Percentiles rank a stretch among this genome's conserved stretches.
These are phyloP conservation scores for Sinodicranocentrus sp. DNA, from an alignment of 2,888 invertebrate genomes.

Conservation along the genomic window DNA sequence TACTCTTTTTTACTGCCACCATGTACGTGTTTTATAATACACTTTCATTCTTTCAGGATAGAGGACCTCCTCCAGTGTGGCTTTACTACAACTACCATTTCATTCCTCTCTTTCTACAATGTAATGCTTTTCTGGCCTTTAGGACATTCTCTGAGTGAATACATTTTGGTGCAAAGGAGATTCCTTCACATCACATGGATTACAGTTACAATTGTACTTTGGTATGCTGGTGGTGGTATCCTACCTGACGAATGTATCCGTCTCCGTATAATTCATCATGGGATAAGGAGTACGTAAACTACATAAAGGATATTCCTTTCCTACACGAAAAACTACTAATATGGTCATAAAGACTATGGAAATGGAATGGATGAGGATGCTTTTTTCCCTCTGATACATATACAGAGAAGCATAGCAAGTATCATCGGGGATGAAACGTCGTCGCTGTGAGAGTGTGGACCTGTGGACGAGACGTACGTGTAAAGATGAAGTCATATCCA, in stretches of 20 bases:
- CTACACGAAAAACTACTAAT: constrained; percentile 56
- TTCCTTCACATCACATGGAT: constrained; percentile 6
- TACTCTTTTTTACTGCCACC: background rate
- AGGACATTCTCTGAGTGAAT: constrained; percentile 12
- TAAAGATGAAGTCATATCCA: background rate
- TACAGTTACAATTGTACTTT: background rate
- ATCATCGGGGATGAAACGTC: background rate
- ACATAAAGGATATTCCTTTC: constrained; percentile 6
- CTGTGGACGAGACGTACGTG: background rate
- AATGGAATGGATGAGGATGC: background rate
- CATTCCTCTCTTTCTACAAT: background rate
- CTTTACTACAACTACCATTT: background rate
- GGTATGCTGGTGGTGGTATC: background rate
- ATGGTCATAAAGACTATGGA: constrained; percentile 50
- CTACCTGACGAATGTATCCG: constrained; percentile 5
- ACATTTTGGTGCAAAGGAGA: background rate
- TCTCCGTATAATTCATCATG: background rate
- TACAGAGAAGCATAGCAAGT: background rate
- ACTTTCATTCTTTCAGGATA: constrained; percentile 39
- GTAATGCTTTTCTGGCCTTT: background rate
- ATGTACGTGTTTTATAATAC: constrained; percentile 38
- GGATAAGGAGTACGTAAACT: background rate
- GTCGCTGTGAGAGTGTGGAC: background rate
- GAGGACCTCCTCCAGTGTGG: constrained; percentile 16
- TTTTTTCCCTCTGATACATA: background rate